A percentile compares a stretch with the other conserved stretches of the same genome.
Conservation (phyloP, 2,797 vertebrate genomes). For the Ctenochaetus hawaiiensis region DNA sequence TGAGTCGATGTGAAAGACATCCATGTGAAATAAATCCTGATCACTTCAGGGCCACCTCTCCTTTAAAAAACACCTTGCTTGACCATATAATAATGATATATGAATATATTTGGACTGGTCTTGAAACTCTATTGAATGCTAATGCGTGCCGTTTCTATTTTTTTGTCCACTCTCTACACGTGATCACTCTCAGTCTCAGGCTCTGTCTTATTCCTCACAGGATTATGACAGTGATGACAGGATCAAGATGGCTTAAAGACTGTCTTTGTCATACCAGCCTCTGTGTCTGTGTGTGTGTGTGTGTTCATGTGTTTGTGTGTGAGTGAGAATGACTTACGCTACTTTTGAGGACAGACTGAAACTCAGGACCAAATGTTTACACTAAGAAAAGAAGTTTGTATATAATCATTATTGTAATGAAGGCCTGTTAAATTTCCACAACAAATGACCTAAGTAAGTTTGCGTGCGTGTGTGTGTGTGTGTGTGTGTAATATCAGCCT, state of each 20-base stretch:
- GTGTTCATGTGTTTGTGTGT: not conserved
- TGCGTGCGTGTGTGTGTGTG: conserved; percentile 11
- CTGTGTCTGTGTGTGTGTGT: conserved; percentile 15
- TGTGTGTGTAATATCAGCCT: conserved; percentile 27
- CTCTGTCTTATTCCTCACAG: conserved; percentile 14
- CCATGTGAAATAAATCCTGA: conserved; percentile 16
- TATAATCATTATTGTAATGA: too few relatives aligned
- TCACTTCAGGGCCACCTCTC: conserved; percentile 1
- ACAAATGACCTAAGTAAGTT: too few relatives aligned
- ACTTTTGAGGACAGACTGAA: too few relatives aligned
- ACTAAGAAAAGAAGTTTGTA: too few relatives aligned
- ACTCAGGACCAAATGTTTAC: too few relatives aligned
- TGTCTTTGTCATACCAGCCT: conserved; percentile 17
- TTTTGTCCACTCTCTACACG: not conserved
- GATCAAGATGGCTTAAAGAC: conserved; percentile 42
- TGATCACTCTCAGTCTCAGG: not conserved
- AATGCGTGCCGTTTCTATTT: conserved; percentile 4
- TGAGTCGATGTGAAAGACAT: not conserved
- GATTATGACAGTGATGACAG: conserved; percentile 25
- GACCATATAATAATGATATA: not conserved
- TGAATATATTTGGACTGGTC: not conserved
- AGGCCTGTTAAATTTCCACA: too few relatives aligned
- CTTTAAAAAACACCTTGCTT: not conserved
- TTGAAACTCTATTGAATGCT: not conserved
- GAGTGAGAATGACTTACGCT: too few relatives aligned